A percentile compares a stretch with the other conserved stretches of the same genome.
phyloP scores from a whole-genome alignment of 2,113 vertebrate species.

The Nothocercus julius region DNA sequence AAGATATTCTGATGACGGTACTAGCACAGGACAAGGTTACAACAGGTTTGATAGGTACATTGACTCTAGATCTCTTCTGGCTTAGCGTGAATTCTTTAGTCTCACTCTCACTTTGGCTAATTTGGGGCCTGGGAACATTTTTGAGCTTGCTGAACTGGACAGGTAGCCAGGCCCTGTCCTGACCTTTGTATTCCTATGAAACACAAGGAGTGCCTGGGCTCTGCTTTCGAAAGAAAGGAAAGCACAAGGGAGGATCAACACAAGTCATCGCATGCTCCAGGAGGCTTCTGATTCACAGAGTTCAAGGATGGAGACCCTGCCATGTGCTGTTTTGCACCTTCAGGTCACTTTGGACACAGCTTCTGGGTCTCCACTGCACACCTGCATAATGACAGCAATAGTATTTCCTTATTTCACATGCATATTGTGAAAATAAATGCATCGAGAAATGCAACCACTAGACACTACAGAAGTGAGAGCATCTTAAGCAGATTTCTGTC shows the following conservation, averaged over 20 bases:
- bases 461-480: neutral
- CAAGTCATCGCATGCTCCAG: neutral
- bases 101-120: neutral
- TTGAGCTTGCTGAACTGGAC: neutral
- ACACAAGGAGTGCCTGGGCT: neutral
- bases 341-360: neutral
- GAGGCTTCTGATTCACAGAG: neutral
- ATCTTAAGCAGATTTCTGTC: neutral
- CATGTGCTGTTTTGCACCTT: neutral
- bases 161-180: neutral
- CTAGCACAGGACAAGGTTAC: neutral
- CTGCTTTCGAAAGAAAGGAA: neutral
- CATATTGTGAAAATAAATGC: neutral
- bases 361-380: neutral
- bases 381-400: neutral
- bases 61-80: neutral
- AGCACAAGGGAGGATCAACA: neutral
- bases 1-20: neutral
- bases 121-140: neutral
- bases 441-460: neutral
- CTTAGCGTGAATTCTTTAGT: neutral
- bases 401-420: neutral
- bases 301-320: neutral
- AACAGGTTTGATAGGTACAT: rapidly evolving
- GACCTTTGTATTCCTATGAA: neutral